Base-by-base conservation (phyloP, 1,140 invertebrate genomes). In the Drosophila novamexicana region DNA sequence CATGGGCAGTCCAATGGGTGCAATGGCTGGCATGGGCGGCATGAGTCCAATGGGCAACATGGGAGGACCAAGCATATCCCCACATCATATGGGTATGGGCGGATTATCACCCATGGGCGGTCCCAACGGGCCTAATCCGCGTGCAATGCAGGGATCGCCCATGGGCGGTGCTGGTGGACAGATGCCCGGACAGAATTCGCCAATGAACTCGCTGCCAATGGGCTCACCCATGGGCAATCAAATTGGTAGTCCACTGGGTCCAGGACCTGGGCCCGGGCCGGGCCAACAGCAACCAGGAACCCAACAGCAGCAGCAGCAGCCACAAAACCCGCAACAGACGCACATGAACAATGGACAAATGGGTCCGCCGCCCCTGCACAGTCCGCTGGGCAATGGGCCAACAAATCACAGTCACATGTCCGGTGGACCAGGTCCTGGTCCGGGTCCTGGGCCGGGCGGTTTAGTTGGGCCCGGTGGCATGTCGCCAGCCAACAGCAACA, bases 131-230 rank as follows among this genome's bases (percentile, higher is more conserved):
- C 89, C 94, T 79, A 79, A 95, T 93, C 71, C 94, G 92, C 63
- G 93, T 61, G 93, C 94, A 77, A 95, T 95, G 86, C 84, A 88
- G 93, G 94, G 94, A 37, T 95, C 94, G 70, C 94, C 94, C 1
- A 91, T 91, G 90, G 89, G 89, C 4, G 94, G 66, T 12, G 91
- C 91, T 6, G 93, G 93, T 5, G 93, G 64, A 47, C 94, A 39
- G 76, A 92, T 8, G 93, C 93, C 94, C 0, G 90, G 90, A 6
- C 90, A 91, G 44, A 84, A 86, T 32, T 91, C 90, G 88, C 95
- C 95, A 39, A 96, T 96, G 95, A 95, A 95, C 91, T 95, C 95
- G 73, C 93, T 95, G 92, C 95, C 95, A 64, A 95, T 95, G 94
- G 95, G 95, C 40, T 95, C 95, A 61, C 95, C 95, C 68, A 95